phyloP scores from a whole-genome alignment of 2,113 vertebrate genomes.

The Cisticola juncidis region DNA sequence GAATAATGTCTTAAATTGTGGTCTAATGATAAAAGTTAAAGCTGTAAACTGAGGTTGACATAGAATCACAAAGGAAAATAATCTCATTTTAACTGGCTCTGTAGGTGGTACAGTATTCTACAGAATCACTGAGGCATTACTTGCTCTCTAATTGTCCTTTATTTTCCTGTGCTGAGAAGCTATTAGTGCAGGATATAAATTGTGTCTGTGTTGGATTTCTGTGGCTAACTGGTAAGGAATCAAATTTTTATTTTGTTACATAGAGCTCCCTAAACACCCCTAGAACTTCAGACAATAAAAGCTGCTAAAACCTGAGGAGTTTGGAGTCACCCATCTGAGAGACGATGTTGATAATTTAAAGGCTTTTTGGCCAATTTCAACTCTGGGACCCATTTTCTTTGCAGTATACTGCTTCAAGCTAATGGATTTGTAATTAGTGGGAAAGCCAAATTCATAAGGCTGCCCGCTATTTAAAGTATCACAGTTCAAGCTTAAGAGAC shows the following conservation, averaged over 20 bases:
- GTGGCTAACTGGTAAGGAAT: background rate
- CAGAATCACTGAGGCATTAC: constrained; percentile 8
- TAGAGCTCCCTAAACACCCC: background rate
- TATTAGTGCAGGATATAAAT: background rate
- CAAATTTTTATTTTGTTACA: background rate
- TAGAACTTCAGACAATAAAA: background rate
- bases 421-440: background rate
- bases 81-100: background rate
- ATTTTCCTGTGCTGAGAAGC: background rate
- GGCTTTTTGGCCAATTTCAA: background rate
- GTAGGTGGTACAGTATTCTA: constrained; percentile 1
- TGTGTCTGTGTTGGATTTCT: background rate
- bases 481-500: background rate
- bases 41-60: background rate
- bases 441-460: background rate
- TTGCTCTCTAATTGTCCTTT: constrained; percentile 18
- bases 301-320: background rate
- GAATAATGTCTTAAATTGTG: background rate
- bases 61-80: constrained; percentile 15
- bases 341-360: background rate
- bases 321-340: background rate
- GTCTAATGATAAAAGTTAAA: constrained; percentile 1
- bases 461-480: background rate
- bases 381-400: background rate
- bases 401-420: background rate